Conservation (phyloP, 2,797 vertebrate genomes). For the Pygocentrus nattereri region DNA sequence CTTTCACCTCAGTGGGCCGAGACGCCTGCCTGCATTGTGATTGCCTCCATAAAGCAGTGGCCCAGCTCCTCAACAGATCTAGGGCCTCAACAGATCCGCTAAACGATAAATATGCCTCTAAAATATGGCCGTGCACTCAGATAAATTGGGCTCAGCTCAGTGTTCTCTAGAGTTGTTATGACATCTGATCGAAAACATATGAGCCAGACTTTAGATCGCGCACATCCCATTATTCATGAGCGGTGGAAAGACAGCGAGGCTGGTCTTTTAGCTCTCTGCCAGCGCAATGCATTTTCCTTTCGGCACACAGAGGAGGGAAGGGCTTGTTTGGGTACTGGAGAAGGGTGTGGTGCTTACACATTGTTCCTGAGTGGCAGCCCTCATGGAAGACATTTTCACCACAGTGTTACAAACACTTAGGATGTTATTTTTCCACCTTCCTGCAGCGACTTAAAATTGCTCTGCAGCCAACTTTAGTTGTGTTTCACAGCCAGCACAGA, state of each 20-base stretch:
- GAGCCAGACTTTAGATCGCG: not conserved
- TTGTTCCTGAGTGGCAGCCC: slow-evolving; percentile 29
- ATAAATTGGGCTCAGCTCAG: not conserved
- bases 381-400: slow-evolving; percentile 47
- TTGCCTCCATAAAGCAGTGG: not conserved
- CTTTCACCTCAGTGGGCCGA: not conserved
- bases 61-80: not conserved
- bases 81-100: not conserved
- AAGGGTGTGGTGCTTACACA: slow-evolving; percentile 45
- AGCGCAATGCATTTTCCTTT: slow-evolving; percentile 13
- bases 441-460: not conserved
- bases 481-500: not conserved
- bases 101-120: not conserved
- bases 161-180: slow-evolving; percentile 15
- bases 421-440: slow-evolving; percentile 3
- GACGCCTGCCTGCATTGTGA: slow-evolving; percentile 7
- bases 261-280: not conserved
- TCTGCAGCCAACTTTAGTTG: not conserved
- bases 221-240: slow-evolving; percentile 21
- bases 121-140: not conserved
- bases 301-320: slow-evolving; percentile 10
- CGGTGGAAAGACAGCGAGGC: slow-evolving; percentile 20
- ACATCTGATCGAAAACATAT: slow-evolving; percentile 5
- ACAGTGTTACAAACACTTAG: slow-evolving; percentile 39
- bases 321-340: slow-evolving; percentile 39